Evolutionary conservation across 2,888 invertebrate genomes (phyloP), one percentile per base, ranked within the genome.

Genomic region (Drosophila pseudotakahashii): DNA sequence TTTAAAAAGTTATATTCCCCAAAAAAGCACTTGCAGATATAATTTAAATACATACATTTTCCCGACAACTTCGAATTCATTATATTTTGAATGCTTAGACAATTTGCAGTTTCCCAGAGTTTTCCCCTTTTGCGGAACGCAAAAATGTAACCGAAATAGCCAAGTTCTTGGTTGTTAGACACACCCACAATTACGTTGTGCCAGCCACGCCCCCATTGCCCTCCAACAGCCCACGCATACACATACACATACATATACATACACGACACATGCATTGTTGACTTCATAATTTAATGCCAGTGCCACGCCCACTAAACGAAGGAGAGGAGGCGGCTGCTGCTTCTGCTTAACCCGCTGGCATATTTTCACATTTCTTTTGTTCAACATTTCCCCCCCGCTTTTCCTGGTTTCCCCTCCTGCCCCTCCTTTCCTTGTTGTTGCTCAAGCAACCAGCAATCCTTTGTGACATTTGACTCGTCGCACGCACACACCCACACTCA

Each of bases 401-500:
- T 10, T 10, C 30, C 30, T 45, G 45, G n/a, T 3, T 13, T 3
- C 14, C 10, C 16, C 36, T 45, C 4, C 4, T 2, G 1, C 19
- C 19, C 19, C 19, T 23, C 32, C 23, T 68, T 66, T 75, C 32
- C 68, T 75, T 67, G 61, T 55, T 69, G 75, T 73, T 80, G 83
- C 83, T 78, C 69, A 57, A 83, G 83, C 76, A 80, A 66, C 80
- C 62, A 73, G 69, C 51, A 57, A 50, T 77, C 67, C 77, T 79
- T 81, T 81, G 79, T 83, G 81, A 81, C 81, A 83, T 83, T 79
- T 73, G 79, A 83, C 84, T 75, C 75, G 61, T 59, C 57, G 63
- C 78, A 66, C 68, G 41, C 44, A 13, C 59, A 60, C 47, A 23
- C 41, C 16, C 34, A 37, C 48, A 23, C 34, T 13, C 53, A 7